Evolutionary conservation across 2,888 invertebrate species (phyloP).

Genomic region (Ectropis crepuscularia): DNA sequence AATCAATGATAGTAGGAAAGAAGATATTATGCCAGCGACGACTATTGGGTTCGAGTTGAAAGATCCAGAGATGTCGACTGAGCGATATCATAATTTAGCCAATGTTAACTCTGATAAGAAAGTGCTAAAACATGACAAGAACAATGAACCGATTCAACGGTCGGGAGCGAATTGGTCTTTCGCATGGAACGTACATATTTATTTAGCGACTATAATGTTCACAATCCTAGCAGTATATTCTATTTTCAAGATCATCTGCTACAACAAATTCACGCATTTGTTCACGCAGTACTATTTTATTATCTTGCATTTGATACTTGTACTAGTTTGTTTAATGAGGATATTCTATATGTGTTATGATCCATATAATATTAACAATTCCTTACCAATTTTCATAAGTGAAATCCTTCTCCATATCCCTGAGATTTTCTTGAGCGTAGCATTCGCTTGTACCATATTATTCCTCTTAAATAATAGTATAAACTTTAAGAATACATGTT

Average conservation of each 20-base stretch:
- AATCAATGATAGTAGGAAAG: conserved; percentile 70
- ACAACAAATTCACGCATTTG: conserved; percentile 93
- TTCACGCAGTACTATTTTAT: conserved; percentile 95
- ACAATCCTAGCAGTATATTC: conserved; percentile 93
- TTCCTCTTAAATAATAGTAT: conserved; percentile 93
- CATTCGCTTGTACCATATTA: conserved; percentile 94
- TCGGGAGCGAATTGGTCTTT: conserved; percentile 90
- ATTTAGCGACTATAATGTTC: conserved; percentile 93
- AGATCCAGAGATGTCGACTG: conserved; percentile 81
- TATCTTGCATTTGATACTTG: conserved; percentile 92
- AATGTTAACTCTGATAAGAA: conserved; percentile 85
- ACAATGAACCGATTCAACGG: conserved; percentile 70
- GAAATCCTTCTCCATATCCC: conserved; percentile 93
- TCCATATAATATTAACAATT: conserved; percentile 94
- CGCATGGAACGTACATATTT: conserved; percentile 96
- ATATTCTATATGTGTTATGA: conserved; percentile 96
- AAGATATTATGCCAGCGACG: conserved; percentile 74
- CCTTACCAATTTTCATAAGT: conserved; percentile 91
- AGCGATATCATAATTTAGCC: conserved; percentile 84
- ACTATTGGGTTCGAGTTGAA: conserved; percentile 78
- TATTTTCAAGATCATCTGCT: conserved; percentile 93
- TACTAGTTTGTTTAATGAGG: conserved; percentile 91
- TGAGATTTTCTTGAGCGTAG: conserved; percentile 94
- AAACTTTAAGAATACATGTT: conserved; percentile 89
- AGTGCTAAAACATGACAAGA: conserved; percentile 74